Evolutionary conservation across 2,113 vertebrate genomes (phyloP).

Genomic region (Pteropus alecto): DNA sequence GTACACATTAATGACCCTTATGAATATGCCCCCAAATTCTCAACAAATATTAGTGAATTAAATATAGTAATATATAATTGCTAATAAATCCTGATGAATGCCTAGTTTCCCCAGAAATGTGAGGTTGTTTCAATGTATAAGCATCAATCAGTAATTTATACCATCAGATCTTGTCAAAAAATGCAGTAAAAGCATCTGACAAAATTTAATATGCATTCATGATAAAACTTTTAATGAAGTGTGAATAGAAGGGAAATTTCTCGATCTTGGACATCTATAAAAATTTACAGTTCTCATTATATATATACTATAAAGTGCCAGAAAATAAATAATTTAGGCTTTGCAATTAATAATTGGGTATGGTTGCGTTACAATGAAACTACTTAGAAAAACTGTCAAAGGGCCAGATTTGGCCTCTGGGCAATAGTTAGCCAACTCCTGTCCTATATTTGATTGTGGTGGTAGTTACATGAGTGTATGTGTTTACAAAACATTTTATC

Average conservation of each 20-base stretch:
- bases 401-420: background rate
- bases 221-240: background rate
- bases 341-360: background rate
- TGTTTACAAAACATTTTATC: background rate
- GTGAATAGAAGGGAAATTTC: background rate
- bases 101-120: background rate
- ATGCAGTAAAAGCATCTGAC: background rate
- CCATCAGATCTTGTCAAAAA: background rate
- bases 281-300: background rate
- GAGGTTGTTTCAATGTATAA: background rate
- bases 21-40: background rate
- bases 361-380: background rate
- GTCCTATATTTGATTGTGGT: background rate
- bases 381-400: background rate
- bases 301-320: background rate
- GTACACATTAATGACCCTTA: too few relatives aligned
- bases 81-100: too few relatives aligned
- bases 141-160: background rate
- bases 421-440: background rate
- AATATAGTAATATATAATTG: background rate
- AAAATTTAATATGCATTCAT: background rate
- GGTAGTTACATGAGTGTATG: background rate
- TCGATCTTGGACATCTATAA: background rate
- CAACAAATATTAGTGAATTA: background rate
- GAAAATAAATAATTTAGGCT: background rate